Evolutionary conservation across 2,113 vertebrate genomes (phyloP).

Genomic region (Cyanoramphus novaezelandiae): DNA sequence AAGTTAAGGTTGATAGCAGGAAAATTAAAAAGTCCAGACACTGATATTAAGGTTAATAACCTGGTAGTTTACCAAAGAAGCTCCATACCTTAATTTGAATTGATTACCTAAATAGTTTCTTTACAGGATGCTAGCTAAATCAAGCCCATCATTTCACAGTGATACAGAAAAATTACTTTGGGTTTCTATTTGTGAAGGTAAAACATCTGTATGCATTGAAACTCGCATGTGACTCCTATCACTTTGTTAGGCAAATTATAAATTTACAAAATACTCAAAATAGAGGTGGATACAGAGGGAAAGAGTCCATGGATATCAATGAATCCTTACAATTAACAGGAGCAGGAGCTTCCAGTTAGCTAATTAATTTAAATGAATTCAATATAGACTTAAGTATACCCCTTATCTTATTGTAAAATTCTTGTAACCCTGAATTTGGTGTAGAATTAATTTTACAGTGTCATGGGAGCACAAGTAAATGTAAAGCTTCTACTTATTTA

Average conservation of each 20-base stretch:
- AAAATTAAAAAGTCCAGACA: background rate
- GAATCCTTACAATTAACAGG: background rate
- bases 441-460: background rate
- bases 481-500: background rate
- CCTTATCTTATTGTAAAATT: background rate
- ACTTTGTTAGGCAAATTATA: background rate
- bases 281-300: background rate
- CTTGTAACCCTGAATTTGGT: background rate
- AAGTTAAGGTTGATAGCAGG: background rate
- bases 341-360: background rate
- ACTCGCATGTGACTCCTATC: background rate
- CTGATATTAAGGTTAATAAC: constrained; percentile 28
- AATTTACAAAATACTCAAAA: background rate
- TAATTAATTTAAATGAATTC: background rate
- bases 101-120: background rate
- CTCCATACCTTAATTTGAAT: constrained; percentile 16
- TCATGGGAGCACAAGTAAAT: background rate
- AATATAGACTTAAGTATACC: background rate
- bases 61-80: background rate
- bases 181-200: background rate
- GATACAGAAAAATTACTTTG: background rate
- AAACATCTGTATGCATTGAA: background rate
- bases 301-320: background rate
- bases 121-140: background rate
- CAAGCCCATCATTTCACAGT: background rate